A percentile compares a stretch with the other conserved stretches of the same genome.
Conservation (phyloP, 2,888 invertebrate genomes). For the Deroplatys truncata region DNA sequence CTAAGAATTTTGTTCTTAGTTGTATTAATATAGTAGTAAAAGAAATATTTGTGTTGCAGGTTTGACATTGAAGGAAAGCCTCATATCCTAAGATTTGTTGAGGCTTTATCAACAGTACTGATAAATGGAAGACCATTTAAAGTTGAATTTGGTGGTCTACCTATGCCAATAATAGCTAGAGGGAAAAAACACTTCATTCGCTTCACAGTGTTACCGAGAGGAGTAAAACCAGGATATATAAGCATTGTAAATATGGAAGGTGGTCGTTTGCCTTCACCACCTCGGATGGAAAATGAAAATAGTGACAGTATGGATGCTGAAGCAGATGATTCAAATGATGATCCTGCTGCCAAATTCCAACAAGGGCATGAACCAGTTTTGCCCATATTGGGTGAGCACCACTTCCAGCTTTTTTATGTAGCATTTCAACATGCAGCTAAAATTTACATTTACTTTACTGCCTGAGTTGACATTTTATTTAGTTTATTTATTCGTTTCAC, state of each 20-base stretch:
- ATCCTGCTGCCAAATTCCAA: not conserved
- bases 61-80: conserved; percentile 68
- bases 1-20: too few species aligned
- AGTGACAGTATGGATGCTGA: conserved; percentile 39
- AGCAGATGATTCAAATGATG: conserved; percentile 19
- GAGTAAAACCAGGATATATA: conserved; percentile 66
- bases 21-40: too few species aligned
- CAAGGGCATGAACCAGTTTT: conserved; percentile 38
- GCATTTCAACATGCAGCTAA: too few species aligned
- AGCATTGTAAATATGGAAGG: conserved; percentile 72
- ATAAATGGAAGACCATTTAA: conserved; percentile 74
- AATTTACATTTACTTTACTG: too few species aligned
- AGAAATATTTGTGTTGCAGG: conserved; percentile 34
- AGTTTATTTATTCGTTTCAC: too few species aligned
- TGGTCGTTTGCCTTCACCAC: conserved; percentile 41
- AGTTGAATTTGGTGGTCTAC: conserved; percentile 74
- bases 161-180: conserved; percentile 71
- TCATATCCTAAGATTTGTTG: conserved; percentile 75
- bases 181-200: conserved; percentile 75
- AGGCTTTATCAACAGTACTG: conserved; percentile 69
- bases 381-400: conserved; percentile 36
- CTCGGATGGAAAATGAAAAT: conserved; percentile 33
- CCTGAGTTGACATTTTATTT: not conserved
- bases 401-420: not conserved
- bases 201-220: conserved; percentile 72